Base-by-base conservation (phyloP, 2,888 invertebrate species). In the Macrophya annulata region DNA sequence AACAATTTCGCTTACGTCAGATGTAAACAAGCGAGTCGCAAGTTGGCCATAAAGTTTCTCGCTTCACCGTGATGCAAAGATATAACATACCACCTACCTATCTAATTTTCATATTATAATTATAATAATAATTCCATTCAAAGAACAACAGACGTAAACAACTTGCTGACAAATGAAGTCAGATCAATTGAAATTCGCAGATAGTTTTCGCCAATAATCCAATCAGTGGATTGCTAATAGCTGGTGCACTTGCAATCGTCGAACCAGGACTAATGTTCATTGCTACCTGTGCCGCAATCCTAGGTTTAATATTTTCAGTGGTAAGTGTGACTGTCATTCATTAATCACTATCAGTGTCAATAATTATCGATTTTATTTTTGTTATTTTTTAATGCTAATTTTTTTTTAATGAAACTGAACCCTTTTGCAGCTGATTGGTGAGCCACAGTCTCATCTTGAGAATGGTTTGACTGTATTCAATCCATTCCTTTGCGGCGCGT, bases 131-230 rank as follows among this genome's bases (percentile, higher is more conserved):
- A 74, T 43, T 45, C 21, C 12, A 25, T 12, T 68, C 37, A 25
- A 68, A 68, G 4, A 37, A 1, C 68, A 68, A 37, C 68, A 65
- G 68, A 5, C 68, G 8, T 0, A 45, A 45, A 43, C 45, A 45
- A 77, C 25, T 43, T 40, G 17, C 40, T 81, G 40, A 51, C 25
- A 62, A 62, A 62, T 62, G 43, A 40, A 43, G 40, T 40, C 59
- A 10, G 40, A 62, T 43, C 12, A 62, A 45, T 68, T 85, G 25
- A 81, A 21, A 62, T 62, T 81, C 59, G 59, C 89, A 94, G 94
- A 92, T 92, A 12, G 90, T 91, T 9, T 93, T 93, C 79, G 92
- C 93, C 10, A 94, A 94, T 88, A 94, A 94, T 89, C 94, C 94
- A 10, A 87, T 94, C 85, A 93, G 93, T 71, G 94, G 94, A 15